Evolutionary conservation across 2,113 vertebrate species (phyloP), one percentile per base, ranked within the genome.

Genomic region (Leptobrachium leishanense): DNA sequence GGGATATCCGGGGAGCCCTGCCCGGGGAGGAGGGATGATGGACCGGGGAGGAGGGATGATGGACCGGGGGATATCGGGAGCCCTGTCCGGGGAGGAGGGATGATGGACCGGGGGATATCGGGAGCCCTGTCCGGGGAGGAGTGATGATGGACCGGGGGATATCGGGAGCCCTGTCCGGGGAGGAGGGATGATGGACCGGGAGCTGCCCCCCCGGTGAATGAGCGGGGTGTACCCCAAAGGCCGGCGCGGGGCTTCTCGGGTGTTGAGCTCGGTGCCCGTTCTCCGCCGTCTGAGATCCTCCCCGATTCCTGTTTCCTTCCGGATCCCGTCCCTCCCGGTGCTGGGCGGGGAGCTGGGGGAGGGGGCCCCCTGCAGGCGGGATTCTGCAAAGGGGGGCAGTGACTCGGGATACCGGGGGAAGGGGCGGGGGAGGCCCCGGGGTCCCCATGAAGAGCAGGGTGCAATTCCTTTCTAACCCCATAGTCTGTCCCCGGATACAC

Each of bases 41-140:
- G 3, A 46, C 44, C 44, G 44, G 44, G 44, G 44, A 46, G 44
- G 44, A 8, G 44, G 55, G 10, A 12, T 59, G 55, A 59, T 1
- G 6, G 50, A 54, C 50, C 50, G 64, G 8, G 68, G 0, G 81
- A 82, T 15, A 74, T 77, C 67, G 70, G 83, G 68, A 74, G 79
- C 85, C 20, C 43, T 43, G 3, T 2, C 2, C 43, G 85, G 78
- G 85, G 83, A 83, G 39, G 82, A 81, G n/a, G 11, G 2, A 8
- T 46, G 50, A 39, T 39, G 72, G 6, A 57, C 39, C 1, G 11
- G 50, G 50, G 50, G 50, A 54, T 54, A 43, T n/a, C 12, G 31
- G n/a, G n/a, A n/a, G n/a, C n/a, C n/a, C n/a, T n/a, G n/a, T n/a
- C n/a, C n/a, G n/a, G n/a, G n/a, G n/a, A n/a, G n/a, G n/a, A n/a